phyloP scores from a whole-genome alignment of 2,888 invertebrate species.

The Flexamia atlantica region DNA sequence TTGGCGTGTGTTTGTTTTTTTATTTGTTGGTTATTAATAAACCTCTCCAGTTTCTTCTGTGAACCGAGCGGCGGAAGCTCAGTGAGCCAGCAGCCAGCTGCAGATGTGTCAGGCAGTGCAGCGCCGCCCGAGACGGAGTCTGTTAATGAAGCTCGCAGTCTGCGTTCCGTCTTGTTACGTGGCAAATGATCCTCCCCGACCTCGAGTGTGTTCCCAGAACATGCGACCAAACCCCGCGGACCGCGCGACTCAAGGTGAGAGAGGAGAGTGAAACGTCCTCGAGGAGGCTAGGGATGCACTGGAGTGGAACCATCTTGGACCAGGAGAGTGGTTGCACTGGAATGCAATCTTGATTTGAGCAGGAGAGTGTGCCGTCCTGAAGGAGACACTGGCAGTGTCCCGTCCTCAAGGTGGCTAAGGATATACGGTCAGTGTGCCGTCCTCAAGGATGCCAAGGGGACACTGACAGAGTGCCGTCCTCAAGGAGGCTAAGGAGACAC shows the following conservation, averaged over 20 bases:
- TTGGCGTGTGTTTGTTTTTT: no score
- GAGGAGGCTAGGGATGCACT: background rate
- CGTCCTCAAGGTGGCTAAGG: no score
- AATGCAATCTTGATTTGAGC: no score
- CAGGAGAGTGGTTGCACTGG: no score
- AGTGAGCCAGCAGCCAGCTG: background rate
- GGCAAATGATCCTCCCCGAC: background rate
- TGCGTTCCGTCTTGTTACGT: background rate
- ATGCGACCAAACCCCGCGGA: background rate
- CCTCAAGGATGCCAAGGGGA: no score
- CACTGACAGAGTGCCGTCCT: no score
- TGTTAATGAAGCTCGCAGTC: background rate
- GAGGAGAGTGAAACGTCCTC: no score
- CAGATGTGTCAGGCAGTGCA: background rate
- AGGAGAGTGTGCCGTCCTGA: background rate
- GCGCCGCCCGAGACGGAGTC: background rate
- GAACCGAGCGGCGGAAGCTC: background rate
- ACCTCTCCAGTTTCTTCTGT: background rate
- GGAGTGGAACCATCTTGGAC: background rate
- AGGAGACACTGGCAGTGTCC: no score
- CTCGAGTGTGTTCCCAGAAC: slow-evolving; percentile 16
- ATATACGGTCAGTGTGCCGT: no score
- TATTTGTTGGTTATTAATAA: background rate
- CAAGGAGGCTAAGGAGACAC: no score
- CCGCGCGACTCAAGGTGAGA: no score